Evolutionary conservation across 2,113 vertebrate species (phyloP).

Genomic region (Oryzias javanicus): DNA sequence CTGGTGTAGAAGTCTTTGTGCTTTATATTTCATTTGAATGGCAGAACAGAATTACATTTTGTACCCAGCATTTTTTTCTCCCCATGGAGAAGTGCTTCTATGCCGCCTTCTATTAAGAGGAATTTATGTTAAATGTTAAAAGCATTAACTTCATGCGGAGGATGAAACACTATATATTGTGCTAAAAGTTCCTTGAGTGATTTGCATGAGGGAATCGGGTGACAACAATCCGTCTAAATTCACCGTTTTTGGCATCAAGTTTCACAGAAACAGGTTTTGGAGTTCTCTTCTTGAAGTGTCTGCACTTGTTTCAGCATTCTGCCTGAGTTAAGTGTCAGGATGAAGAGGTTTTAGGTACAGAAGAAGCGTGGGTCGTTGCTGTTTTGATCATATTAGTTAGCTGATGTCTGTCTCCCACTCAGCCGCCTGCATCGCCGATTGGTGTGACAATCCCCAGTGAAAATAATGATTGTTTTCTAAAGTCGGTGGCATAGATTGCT

Average conservation of each 20-base stretch:
- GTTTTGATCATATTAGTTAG: slow-evolving; percentile 47
- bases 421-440: slow-evolving; percentile 18
- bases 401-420: slow-evolving; percentile 46
- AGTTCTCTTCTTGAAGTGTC: slow-evolving; percentile 7
- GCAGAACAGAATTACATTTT: slow-evolving; percentile 36
- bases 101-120: slow-evolving; percentile 30
- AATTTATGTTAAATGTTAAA: slow-evolving; percentile 40
- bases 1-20: slow-evolving; percentile 16
- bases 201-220: slow-evolving; percentile 6
- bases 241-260: slow-evolving; percentile 23
- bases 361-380: not conserved
- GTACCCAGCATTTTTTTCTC: slow-evolving; percentile 12
- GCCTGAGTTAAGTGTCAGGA: slow-evolving; percentile 27
- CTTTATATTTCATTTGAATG: slow-evolving; percentile 38
- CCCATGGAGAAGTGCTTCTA: slow-evolving; percentile 25
- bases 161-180: slow-evolving; percentile 22
- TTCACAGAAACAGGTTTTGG: slow-evolving; percentile 6
- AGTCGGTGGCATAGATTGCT: slow-evolving; percentile 1
- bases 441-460: slow-evolving; percentile 11
- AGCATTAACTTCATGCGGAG: slow-evolving; percentile 35
- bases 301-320: slow-evolving; percentile 5
- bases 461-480: slow-evolving; percentile 24
- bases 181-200: not conserved
- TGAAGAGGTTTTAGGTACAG: slow-evolving; percentile 35
- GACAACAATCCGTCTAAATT: slow-evolving; percentile 24